These are phyloP conservation scores for Lordiphosa fenestrarum DNA, from an alignment of 2,888 invertebrate species.

Conservation along the genomic window DNA sequence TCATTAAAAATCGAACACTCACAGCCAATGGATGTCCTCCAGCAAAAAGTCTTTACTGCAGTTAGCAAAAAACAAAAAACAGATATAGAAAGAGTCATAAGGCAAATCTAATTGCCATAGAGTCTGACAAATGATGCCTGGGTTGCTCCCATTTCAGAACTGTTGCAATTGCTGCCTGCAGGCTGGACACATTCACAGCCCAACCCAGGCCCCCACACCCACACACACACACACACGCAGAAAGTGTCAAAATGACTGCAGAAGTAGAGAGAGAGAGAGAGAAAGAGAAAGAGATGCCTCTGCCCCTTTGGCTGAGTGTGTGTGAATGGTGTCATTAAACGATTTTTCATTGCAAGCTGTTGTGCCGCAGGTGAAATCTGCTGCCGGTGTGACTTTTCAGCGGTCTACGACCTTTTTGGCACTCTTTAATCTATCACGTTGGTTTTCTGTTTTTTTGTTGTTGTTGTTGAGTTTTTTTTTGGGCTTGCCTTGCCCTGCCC, in stretches of 20 bases:
- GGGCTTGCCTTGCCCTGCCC: conserved; percentile 24
- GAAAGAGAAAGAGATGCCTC: not conserved
- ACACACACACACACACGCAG: conserved; percentile 30
- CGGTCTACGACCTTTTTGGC: conserved; percentile 63
- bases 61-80: not conserved
- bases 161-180: conserved; percentile 64
- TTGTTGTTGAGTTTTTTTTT: too few species aligned
- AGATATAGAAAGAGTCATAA: conserved; percentile 6
- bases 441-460: too few species aligned
- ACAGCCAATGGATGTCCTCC: not conserved
- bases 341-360: conserved; percentile 78
- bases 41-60: not conserved
- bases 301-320: conserved; percentile 33
- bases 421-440: conserved; percentile 47
- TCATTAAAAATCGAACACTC: too few species aligned
- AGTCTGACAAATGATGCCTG: conserved; percentile 62
- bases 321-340: conserved; percentile 78
- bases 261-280: conserved; percentile 22
- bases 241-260: conserved; percentile 41
- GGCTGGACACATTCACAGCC: conserved; percentile 27
- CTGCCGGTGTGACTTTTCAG: conserved; percentile 43
- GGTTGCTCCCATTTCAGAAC: conserved; percentile 26
- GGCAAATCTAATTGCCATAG: conserved; percentile 20
- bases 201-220: conserved; percentile 2
- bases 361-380: conserved; percentile 75